A percentile compares a stretch with the other conserved stretches of the same genome.
Conservation (phyloP, 2,888 invertebrate genomes). For the Tethea ocularis region DNA sequence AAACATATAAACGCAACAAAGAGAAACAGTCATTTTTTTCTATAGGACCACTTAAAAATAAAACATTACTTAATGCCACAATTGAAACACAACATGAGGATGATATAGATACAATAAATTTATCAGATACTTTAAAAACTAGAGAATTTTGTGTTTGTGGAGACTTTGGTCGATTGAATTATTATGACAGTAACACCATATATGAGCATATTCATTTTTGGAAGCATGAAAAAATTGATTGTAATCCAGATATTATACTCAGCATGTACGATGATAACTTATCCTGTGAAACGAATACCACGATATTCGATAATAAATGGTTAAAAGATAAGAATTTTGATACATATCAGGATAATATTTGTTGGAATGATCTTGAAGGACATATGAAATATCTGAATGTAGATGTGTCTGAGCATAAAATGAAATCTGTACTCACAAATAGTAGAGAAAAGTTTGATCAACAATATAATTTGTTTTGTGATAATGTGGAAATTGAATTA, state of each 20-base stretch:
- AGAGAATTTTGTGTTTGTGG: constrained; percentile 60
- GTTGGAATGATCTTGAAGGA: constrained; percentile 27
- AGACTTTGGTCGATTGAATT: constrained; percentile 63
- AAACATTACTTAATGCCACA: too few relatives aligned
- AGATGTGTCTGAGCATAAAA: too few relatives aligned
- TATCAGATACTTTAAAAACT: constrained; percentile 17
- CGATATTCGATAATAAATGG: neutral
- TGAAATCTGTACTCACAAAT: too few relatives aligned
- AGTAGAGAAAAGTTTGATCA: too few relatives aligned
- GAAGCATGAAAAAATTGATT: constrained; percentile 35
- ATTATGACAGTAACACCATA: constrained; percentile 43
- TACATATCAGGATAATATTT: constrained; percentile 22
- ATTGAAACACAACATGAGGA: constrained; percentile 9
- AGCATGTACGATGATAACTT: constrained; percentile 55
- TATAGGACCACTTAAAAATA: neutral
- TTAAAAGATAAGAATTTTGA: constrained; percentile 22
- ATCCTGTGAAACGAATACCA: constrained; percentile 6
- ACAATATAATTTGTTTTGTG: too few relatives aligned
- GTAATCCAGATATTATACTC: constrained; percentile 47
- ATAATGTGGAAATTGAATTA: neutral
- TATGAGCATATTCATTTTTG: constrained; percentile 70
- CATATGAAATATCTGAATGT: neutral
- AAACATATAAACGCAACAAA: constrained; percentile 8
- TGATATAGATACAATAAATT: constrained; percentile 20
- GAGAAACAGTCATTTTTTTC: constrained; percentile 7